Evolutionary conservation across 2,113 vertebrate genomes (phyloP).

Genomic region (Motacilla alba): DNA sequence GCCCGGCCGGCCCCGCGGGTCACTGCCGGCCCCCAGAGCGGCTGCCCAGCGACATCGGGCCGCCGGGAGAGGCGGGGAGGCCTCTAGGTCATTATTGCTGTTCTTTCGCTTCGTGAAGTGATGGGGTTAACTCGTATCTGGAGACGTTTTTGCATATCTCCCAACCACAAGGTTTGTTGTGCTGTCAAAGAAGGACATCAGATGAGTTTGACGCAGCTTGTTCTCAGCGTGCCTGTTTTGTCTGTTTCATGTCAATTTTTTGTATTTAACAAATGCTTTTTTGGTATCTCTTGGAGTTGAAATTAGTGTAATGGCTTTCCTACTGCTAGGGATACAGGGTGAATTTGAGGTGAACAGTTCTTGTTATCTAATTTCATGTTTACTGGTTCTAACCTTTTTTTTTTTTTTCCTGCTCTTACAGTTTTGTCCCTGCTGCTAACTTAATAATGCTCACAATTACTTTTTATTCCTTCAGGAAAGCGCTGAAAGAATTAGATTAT

Average conservation of each 20-base stretch:
- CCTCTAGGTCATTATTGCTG: rapidly evolving
- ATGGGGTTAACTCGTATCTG: not conserved
- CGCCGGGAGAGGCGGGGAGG: not conserved
- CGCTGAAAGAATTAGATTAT: constrained; percentile 69
- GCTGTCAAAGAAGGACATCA: not conserved
- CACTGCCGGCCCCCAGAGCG: not conserved
- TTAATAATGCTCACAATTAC: not conserved
- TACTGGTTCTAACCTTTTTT: not conserved
- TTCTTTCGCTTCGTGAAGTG: not conserved
- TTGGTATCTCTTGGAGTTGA: not conserved
- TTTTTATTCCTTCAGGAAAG: constrained; percentile 73
- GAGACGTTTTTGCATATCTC: not conserved
- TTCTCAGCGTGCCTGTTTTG: not conserved
- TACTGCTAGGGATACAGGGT: not conserved
- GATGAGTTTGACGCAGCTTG: not conserved
- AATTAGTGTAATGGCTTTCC: not conserved
- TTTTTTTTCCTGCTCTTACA: not conserved
- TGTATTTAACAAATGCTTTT: not conserved
- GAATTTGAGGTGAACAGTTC: not conserved
- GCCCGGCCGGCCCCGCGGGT: not conserved
- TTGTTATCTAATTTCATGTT: not conserved
- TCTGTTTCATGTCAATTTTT: not conserved
- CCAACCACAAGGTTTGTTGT: not conserved
- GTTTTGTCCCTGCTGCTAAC: not conserved
- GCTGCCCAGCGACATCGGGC: rapidly evolving